phyloP scores from a whole-genome alignment of 2,888 invertebrate genomes.

The Drosophila picticornis region DNA sequence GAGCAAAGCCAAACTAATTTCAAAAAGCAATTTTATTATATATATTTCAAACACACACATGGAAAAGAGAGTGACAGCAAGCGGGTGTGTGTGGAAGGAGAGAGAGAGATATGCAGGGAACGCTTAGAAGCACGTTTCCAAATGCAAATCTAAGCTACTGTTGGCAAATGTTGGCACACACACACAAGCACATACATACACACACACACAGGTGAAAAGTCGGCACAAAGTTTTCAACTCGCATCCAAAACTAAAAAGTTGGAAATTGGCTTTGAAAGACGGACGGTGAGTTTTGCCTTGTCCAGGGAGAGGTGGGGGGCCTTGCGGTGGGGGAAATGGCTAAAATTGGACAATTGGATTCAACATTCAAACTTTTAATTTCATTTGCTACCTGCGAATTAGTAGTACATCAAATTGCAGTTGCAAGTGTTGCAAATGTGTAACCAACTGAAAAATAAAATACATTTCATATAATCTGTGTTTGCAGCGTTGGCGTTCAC shows the following conservation, averaged over 20 bases:
- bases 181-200: constrained; percentile 16
- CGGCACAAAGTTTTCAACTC: constrained; percentile 63
- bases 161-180: constrained; percentile 40
- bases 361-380: constrained; percentile 65
- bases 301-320: not conserved
- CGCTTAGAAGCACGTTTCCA: constrained; percentile 66
- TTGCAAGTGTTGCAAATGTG: constrained; percentile 17
- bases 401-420: constrained; percentile 34
- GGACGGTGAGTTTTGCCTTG: not conserved
- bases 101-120: constrained; percentile 8
- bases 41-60: constrained; percentile 34
- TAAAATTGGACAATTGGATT: constrained; percentile 31
- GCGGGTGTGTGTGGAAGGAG: not conserved
- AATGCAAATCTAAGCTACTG: constrained; percentile 77
- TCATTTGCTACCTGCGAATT: constrained; percentile 55
- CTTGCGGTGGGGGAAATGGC: not conserved
- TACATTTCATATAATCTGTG: not conserved
- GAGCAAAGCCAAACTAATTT: constrained; percentile 75
- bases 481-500: not conserved
- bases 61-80: not conserved
- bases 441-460: constrained; percentile 12
- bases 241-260: constrained; percentile 63
- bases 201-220: constrained; percentile 44
- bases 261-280: constrained; percentile 52
- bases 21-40: constrained; percentile 73